Evolutionary conservation across 2,888 invertebrate genomes (phyloP).

Genomic region (Habrosyne pyritoides): DNA sequence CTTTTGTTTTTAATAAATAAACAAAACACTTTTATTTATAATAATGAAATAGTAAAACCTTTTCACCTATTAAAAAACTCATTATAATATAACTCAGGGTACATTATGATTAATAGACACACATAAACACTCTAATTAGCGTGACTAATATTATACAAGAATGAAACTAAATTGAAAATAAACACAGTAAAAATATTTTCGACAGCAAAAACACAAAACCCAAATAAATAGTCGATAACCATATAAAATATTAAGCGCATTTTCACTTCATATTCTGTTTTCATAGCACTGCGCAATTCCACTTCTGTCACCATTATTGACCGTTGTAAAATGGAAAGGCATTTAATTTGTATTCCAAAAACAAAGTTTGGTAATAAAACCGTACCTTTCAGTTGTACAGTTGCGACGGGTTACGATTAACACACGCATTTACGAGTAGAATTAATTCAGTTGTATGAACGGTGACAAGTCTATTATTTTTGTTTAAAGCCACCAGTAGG

Average conservation of each 20-base stretch:
- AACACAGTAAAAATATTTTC: no score
- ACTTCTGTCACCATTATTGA: background rate
- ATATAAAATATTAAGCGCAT: background rate
- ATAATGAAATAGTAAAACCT: no score
- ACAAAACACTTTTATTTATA: no score
- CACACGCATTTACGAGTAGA: conserved; percentile 55
- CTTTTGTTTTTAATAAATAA: no score
- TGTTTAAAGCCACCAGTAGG: conserved; percentile 45
- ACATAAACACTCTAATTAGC: no score
- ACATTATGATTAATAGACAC: no score
- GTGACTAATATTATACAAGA: no score
- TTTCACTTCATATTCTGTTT: background rate
- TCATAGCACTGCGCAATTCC: background rate
- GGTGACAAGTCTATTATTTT: conserved; percentile 65
- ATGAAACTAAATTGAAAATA: no score
- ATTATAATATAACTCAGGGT: no score
- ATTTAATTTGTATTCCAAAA: conserved; percentile 7
- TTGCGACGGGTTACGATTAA: conserved; percentile 33
- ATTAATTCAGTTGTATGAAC: conserved; percentile 51
- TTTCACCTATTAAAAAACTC: no score
- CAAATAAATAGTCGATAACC: background rate
- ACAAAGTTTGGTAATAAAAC: conserved; percentile 29
- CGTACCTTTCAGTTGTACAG: conserved; percentile 30
- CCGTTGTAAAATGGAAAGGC: background rate
- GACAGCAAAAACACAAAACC: no score